These are phyloP conservation scores for Trichomalopsis sarcophagae DNA, from an alignment of 1,140 invertebrate genomes.

Conservation along the genomic window DNA sequence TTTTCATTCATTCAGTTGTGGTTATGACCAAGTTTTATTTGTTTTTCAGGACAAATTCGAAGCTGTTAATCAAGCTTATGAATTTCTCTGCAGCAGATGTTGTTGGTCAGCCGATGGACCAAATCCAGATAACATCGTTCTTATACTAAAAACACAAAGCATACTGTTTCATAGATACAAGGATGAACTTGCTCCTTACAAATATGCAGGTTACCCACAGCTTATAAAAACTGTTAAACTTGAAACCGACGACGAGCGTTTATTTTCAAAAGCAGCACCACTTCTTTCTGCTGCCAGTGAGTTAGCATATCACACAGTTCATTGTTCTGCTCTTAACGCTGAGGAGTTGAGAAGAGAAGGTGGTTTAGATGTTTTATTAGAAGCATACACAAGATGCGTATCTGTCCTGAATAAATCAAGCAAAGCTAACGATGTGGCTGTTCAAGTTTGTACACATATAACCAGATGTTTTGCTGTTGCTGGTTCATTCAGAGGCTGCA, in stretches of 20 bases:
- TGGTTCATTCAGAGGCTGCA: conserved; percentile 93
- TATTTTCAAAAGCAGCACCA: conserved; percentile 93
- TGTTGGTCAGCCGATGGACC: conserved; percentile 92
- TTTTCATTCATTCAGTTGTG: background rate
- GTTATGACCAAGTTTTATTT: conserved; percentile 26
- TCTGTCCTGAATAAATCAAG: conserved; percentile 88
- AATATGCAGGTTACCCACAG: conserved; percentile 99
- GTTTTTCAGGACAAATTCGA: conserved; percentile 90
- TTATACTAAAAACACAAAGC: conserved; percentile 96
- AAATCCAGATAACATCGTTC: conserved; percentile 96
- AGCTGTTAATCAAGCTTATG: conserved; percentile 96
- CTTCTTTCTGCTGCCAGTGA: conserved; percentile 94
- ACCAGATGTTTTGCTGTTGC: conserved; percentile 95
- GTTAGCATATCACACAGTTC: conserved; percentile 96
- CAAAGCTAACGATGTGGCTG: conserved; percentile 87
- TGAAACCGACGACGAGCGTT: conserved; percentile 93
- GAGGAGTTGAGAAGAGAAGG: conserved; percentile 96
- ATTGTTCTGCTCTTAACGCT: conserved; percentile 97
- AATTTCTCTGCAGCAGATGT: conserved; percentile 96
- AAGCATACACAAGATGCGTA: conserved; percentile 94
- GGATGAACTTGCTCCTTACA: conserved; percentile 94
- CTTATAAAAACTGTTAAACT: conserved; percentile 96
- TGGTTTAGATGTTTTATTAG: conserved; percentile 90
- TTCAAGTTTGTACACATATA: conserved; percentile 95
- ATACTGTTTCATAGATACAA: conserved; percentile 96